These are phyloP conservation scores for Tragelaphus strepsiceros DNA, from an alignment of 2,113 vertebrate genomes.

Conservation along the genomic window DNA sequence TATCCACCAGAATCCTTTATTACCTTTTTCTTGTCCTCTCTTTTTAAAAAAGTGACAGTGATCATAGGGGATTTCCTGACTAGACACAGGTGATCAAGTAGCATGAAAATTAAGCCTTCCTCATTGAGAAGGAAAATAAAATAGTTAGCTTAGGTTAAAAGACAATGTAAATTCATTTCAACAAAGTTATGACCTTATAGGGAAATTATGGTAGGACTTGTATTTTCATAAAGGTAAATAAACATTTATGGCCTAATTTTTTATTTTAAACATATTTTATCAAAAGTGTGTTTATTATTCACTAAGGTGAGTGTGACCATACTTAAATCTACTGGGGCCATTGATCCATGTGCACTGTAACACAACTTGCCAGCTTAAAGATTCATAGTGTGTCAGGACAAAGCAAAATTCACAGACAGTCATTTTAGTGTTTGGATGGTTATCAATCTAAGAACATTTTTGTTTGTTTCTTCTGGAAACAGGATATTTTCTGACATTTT, in stretches of 20 bases:
- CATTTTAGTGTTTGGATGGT: background rate
- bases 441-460: background rate
- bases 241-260: background rate
- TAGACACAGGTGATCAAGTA: background rate
- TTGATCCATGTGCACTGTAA: background rate
- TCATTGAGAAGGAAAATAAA: background rate
- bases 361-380: background rate
- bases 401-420: background rate
- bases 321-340: background rate
- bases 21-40: background rate
- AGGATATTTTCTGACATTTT: background rate
- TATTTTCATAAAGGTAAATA: background rate
- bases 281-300: background rate
- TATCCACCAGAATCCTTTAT: background rate
- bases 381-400: background rate
- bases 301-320: background rate
- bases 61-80: background rate
- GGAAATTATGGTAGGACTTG: background rate
- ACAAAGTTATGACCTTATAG: background rate
- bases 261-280: background rate
- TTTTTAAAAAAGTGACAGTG: background rate
- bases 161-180: background rate
- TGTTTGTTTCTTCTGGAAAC: background rate
- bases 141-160: constrained; percentile 8
- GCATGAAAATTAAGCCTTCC: background rate